Base-by-base conservation (phyloP, 2,113 vertebrate species). In the Callipepla californica region DNA sequence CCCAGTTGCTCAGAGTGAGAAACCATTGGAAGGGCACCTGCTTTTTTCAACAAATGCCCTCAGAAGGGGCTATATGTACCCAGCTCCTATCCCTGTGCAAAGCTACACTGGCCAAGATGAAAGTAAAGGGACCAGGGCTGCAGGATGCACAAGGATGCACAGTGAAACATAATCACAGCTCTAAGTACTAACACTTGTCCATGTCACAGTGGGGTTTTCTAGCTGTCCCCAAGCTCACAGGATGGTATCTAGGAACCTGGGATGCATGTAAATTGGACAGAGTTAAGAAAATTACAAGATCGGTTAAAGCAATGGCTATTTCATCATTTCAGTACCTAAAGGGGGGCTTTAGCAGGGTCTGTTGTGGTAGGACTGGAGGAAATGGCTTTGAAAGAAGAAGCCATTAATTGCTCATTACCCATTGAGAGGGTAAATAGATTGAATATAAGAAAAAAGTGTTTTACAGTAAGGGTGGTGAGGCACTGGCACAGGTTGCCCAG, bases 241-340 rank as follows among this genome's bases (percentile, higher is more conserved):
- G 25, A 28, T 79, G 51, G 14, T 61, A 11, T 19, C 9, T 73
- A 59, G 32, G 21, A 84, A 8, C 21, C 81, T 53, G 23, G 45
- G 2, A 5, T 69, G 21, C 3, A 7, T 8, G 3, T 6, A 59
- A 55, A 36, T 2, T 44, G 13, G 19, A 58, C 30, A 19, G 20
- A 30, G 6, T 48, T 40, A n/a, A 87, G 12, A 1, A 93, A 81
- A 53, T 38, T 5, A 32, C 34, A 81, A 58, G 50, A 74, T 30
- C 23, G 26, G 20, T 61, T 28, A 48, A 30, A 3, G 11, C 4
- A 61, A 19, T 0, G 3, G n/a, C 7, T 4, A 26, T 62, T 16
- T 30, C 26, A 53, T 53, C 26, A 15, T 53, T 53, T 53, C 51
- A 53, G 51, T 53, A 53, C 8, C 26, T 28, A 14, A 28, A 53